Base-by-base conservation (phyloP, 2,888 invertebrate genomes). In the Amphipyra berbera region DNA sequence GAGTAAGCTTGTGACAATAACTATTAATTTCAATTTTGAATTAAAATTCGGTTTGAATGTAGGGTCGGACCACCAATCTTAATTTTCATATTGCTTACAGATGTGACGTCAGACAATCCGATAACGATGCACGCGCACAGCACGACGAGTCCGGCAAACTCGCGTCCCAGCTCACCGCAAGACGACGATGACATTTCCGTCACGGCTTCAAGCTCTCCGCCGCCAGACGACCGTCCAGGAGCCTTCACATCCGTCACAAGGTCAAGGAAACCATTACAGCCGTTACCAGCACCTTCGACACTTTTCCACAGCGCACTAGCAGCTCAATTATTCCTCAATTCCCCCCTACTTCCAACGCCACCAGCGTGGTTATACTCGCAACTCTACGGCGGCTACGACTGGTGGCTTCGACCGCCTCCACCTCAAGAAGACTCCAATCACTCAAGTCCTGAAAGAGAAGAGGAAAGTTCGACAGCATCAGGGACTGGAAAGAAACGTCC, bases 341-440 rank as follows among this genome's bases (percentile, higher is more conserved):
- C 97, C 5, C 97, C 97, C 0, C 91, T 97, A 12, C 89, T 97
- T 67, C 97, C 97, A 0, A 97, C 97, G 0, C 97, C 97, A 6
- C 96, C 96, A 40, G 97, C 97, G 66, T 97, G 97, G 97, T 89
- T 97, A 6, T 97, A 97, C 82, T 97, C 97, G 0, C 97, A 97
- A 82, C 92, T 97, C 1, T 97, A 97, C 83, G 96, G 96, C 35
- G 96, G 95, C 61, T 96, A 96, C 76, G 97, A 97, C 66, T 96
- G 97, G 93, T 97, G 97, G 97, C 94, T 97, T 0, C 76, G 94
- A 84, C 94, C 95, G 12, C 93, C 91, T 0, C 88, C 86, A 0
- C 86, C 89, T 10, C 93, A 91, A 83, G 95, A 94, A 75, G 94
- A 94, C 61, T 91, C 93, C 0, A 90, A 85, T 44, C 85, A 84